Percentiles rank a stretch among this genome's conserved stretches.
Conservation (phyloP, 1,140 invertebrate genomes). For the Paracyclopina nana region DNA sequence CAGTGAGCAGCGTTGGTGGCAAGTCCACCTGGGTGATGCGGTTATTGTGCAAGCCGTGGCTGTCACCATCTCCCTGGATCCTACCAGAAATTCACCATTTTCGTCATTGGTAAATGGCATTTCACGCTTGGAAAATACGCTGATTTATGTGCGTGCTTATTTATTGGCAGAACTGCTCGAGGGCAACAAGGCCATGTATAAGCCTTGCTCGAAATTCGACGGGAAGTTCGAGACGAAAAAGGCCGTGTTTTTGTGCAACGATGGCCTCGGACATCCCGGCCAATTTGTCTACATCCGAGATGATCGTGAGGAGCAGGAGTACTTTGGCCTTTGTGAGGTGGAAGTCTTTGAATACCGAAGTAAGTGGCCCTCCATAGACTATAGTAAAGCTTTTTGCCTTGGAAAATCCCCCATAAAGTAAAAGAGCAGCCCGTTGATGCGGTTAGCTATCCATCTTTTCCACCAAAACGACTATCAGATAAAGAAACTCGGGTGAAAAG, state of each 20-base stretch:
- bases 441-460: neutral
- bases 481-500: no score
- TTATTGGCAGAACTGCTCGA: slow-evolving; percentile 19
- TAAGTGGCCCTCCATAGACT: slow-evolving; percentile 20
- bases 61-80: slow-evolving; percentile 24
- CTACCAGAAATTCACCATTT: slow-evolving; percentile 23
- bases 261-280: slow-evolving; percentile 23
- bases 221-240: slow-evolving; percentile 17
- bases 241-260: slow-evolving; percentile 21
- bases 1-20: slow-evolving; percentile 24
- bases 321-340: slow-evolving; percentile 27
- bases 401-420: neutral
- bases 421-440: neutral
- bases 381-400: no score
- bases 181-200: slow-evolving; percentile 23
- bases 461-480: neutral
- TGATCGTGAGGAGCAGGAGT: slow-evolving; percentile 23
- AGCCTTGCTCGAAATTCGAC: slow-evolving; percentile 22
- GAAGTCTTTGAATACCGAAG: slow-evolving; percentile 25
- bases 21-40: slow-evolving; percentile 23
- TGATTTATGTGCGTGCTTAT: slow-evolving; percentile 2
- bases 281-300: slow-evolving; percentile 25
- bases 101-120: slow-evolving; percentile 19
- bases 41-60: slow-evolving; percentile 24
- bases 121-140: neutral